These are phyloP conservation scores for Trichosurus vulpecula DNA, from an alignment of 2,797 vertebrate species.

Conservation along the genomic window DNA sequence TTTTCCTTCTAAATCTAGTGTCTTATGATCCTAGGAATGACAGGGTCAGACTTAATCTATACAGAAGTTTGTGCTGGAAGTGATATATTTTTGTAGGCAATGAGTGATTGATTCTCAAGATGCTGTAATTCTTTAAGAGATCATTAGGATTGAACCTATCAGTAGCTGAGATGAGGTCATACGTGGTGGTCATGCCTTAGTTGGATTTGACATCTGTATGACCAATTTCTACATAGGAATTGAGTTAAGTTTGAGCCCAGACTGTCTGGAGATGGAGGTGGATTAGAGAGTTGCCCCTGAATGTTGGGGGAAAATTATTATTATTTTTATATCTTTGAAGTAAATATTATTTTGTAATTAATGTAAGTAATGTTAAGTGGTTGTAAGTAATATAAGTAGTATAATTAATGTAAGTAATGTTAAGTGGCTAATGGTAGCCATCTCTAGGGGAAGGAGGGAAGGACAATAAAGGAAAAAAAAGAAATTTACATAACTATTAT, in stretches of 20 bases:
- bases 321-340: background rate
- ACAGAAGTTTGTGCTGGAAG: background rate
- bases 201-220: background rate
- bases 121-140: background rate
- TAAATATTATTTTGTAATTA: background rate
- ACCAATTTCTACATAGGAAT: background rate
- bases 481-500: background rate
- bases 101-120: background rate
- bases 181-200: background rate
- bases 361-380: background rate
- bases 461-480: background rate
- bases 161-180: background rate
- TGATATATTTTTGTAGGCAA: background rate
- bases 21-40: background rate
- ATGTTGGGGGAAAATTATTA: background rate
- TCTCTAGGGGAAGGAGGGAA: background rate
- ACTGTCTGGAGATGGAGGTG: background rate
- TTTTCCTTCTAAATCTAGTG: background rate
- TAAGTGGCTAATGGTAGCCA: background rate
- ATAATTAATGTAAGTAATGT: background rate
- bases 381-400: background rate
- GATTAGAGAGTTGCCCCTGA: background rate
- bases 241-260: background rate
- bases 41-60: background rate
- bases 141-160: background rate